These are phyloP conservation scores for Podarcis siculus DNA, from an alignment of 2,797 vertebrate species.

Conservation along the genomic window DNA sequence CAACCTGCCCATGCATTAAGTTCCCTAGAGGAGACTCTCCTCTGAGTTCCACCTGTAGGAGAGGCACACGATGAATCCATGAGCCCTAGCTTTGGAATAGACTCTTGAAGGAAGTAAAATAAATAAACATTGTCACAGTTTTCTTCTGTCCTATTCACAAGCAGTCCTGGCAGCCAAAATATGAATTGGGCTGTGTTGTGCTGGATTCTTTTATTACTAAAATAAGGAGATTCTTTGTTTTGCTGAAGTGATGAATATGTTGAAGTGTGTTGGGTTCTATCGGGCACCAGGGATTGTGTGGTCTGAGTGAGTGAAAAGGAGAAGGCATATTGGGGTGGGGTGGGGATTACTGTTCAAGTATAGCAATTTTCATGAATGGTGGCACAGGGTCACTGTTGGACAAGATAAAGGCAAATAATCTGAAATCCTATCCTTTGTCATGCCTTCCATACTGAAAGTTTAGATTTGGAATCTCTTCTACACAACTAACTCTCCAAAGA, in stretches of 20 bases:
- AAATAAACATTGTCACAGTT: not conserved
- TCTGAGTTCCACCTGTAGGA: too few species aligned
- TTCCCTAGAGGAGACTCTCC: too few species aligned
- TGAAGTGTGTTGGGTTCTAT: not conserved
- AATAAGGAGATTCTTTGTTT: not conserved
- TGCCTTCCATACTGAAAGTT: not conserved
- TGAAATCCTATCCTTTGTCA: not conserved
- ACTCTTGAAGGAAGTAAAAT: too few species aligned
- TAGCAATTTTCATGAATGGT: not conserved
- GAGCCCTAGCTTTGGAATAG: too few species aligned
- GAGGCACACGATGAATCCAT: too few species aligned
- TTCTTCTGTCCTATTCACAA: not conserved
- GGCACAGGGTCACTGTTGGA: not conserved
- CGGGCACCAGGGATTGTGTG: not conserved
- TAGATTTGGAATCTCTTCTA: not conserved
- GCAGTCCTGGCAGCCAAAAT: not conserved
- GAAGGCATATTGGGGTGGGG: not conserved
- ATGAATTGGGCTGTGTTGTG: not conserved
- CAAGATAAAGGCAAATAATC: not conserved
- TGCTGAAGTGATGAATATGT: not conserved
- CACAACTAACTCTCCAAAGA: not conserved
- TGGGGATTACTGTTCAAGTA: not conserved
- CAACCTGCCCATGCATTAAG: too few species aligned
- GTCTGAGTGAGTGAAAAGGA: not conserved
- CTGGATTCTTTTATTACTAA: not conserved